Base-by-base conservation (phyloP, 2,113 vertebrate genomes). In the Phasianus colchicus region DNA sequence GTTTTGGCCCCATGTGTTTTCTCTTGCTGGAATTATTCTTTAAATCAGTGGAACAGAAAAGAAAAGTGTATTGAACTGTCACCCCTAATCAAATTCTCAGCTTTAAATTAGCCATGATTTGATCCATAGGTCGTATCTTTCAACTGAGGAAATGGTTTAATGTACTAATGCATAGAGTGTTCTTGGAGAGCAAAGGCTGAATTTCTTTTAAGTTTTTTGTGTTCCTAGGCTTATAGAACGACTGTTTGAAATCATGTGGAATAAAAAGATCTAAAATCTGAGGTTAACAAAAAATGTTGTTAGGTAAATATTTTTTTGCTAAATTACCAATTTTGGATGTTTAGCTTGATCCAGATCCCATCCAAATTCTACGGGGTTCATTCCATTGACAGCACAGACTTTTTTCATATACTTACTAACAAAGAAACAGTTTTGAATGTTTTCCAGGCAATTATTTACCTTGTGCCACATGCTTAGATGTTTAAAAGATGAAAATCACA, bases 1-100 rank as follows among this genome's bases (percentile, higher is more conserved):
- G 57, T 92, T 92, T 88, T 95, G 79, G 79, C 69, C 88, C 75
- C 87, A 74, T 95, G 75, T 97, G 94, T 95, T 95, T 95, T 95
- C 87, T 90, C 76, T 95, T 92, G 83, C 72, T 91, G 65, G 73
- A 95, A 65, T 95, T 89, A 92, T 86, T 94, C 80, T 84, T 94
- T 84, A 86, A 94, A 89, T 91, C 72, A 75, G 57, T 36, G 52
- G 52, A 92, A 88, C 47, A 94, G 69, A 92, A 80, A 93, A 74
- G 65, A 67, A 86, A 94, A 95, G 30, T 64, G n/a, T 81, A 90
- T 89, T 91, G 90, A 94, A 78, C 94, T 94, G 94, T 92, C 89
- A 69, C 52, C 73, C n/a, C 83, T 90, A 94, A 93, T 92, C 76
- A 92, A 92, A 94, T 95, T 95, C 93, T 94, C 88, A 95, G 73